phyloP scores from a whole-genome alignment of 2,888 invertebrate species.

The Eucriotettix oculatus region DNA sequence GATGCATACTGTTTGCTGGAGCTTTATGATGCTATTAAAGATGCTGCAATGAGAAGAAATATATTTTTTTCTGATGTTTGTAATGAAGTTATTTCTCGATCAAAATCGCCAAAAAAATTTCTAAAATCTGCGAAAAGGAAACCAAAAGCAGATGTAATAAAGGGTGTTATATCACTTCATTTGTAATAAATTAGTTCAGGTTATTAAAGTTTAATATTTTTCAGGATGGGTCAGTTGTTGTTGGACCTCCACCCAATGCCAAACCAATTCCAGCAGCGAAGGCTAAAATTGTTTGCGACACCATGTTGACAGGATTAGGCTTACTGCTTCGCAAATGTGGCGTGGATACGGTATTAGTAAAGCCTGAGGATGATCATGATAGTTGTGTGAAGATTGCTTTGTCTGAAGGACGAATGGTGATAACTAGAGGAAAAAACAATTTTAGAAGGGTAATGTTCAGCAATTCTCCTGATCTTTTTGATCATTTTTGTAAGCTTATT shows the following conservation, averaged over 20 bases:
- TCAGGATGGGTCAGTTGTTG: neutral
- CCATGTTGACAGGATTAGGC: constrained; percentile 38
- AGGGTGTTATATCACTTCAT: too few relatives aligned
- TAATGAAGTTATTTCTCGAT: constrained; percentile 23
- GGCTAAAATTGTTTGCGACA: constrained; percentile 37
- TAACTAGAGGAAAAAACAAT: constrained; percentile 33
- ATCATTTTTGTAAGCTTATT: too few relatives aligned
- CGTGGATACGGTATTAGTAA: constrained; percentile 37
- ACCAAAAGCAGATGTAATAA: neutral
- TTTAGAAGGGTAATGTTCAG: constrained; percentile 1
- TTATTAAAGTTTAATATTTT: neutral
- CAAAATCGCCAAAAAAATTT: neutral
- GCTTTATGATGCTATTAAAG: constrained; percentile 49
- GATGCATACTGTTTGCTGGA: constrained; percentile 78
- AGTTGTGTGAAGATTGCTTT: constrained; percentile 32
- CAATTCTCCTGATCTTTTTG: too few relatives aligned
- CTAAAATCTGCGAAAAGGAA: neutral
- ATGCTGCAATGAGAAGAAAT: constrained; percentile 28
- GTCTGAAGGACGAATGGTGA: constrained; percentile 33
- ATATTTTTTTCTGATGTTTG: constrained; percentile 48
- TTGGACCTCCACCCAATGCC: neutral
- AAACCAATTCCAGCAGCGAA: constrained; percentile 13
- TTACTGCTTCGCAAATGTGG: constrained; percentile 45
- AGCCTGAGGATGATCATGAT: constrained; percentile 31
- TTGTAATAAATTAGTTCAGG: too few relatives aligned